Evolutionary conservation across 2,797 vertebrate genomes (phyloP), one percentile per base, ranked within the genome.

Genomic region (Pampus argenteus): DNA sequence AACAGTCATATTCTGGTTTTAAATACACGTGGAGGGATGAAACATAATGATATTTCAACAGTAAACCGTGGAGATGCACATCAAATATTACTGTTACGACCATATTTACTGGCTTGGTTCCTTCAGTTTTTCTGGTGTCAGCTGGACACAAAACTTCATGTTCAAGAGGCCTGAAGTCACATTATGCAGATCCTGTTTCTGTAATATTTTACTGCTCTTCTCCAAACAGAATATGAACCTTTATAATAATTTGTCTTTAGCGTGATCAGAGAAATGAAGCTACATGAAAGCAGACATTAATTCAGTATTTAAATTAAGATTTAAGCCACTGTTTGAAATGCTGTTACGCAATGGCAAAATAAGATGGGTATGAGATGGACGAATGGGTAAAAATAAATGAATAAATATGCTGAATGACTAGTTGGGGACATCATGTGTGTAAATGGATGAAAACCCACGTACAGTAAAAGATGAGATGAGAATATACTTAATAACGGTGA

Each of bases 311-410:
- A 47, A 76, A 62, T 63, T 2, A 58, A 7, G 40, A 68, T 36
- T 49, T 15, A 49, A 48, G 28, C 18, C 48, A 64, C n/a, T 42
- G 54, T 81, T 56, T 71, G 57, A 48, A 80, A 60, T 71, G 26
- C 66, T 54, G 59, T 68, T 55, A 73, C 44, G n/a, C 1, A 60
- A 72, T 26, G 14, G 1, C 20, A 28, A 25, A 47, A 29, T 74
- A 17, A 54, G 9, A 15, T 60, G n/a, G n/a, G n/a, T n/a, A n/a
- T n/a, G n/a, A n/a, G n/a, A n/a, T n/a, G n/a, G n/a, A n/a, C n/a
- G n/a, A n/a, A 67, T n/a, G 44, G 42, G 38, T 34, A 42, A 48
- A 72, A 64, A 23, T 65, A 56, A 28, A 50, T 51, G 18, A 72
- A 58, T n/a, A n/a, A n/a, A n/a, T n/a, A 45, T 13, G 13, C 8